Percentiles rank a stretch among this genome's conserved stretches.
phyloP scores from a whole-genome alignment of 2,888 invertebrate genomes.

The Eupeodes luniger region DNA sequence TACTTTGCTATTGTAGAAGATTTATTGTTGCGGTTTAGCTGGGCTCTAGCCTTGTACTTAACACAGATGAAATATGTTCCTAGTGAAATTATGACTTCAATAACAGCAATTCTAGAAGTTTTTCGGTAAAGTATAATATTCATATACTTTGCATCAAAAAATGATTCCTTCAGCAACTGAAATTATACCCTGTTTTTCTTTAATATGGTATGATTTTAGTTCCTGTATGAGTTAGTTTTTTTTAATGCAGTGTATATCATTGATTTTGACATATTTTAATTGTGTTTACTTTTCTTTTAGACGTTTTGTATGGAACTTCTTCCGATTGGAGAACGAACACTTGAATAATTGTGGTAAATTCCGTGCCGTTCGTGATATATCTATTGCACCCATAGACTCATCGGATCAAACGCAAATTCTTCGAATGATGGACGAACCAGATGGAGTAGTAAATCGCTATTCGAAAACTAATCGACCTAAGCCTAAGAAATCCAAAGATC shows the following conservation, averaged over 20 bases:
- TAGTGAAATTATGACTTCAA: constrained; percentile 92
- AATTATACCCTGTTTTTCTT: too few relatives aligned
- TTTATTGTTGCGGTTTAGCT: constrained; percentile 95
- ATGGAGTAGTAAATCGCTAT: constrained; percentile 92
- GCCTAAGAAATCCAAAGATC: constrained; percentile 86
- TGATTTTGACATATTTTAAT: background rate
- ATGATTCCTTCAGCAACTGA: too few relatives aligned
- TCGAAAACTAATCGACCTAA: constrained; percentile 87
- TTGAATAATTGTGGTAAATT: constrained; percentile 99
- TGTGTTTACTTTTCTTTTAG: constrained; percentile 83
- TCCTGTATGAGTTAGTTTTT: background rate
- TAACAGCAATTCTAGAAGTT: constrained; percentile 94
- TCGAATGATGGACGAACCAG: constrained; percentile 97
- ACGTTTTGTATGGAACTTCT: constrained; percentile 99
- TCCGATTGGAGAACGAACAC: constrained; percentile 99
- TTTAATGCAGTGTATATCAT: background rate
- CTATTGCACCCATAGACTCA: constrained; percentile 96
- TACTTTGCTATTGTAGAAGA: constrained; percentile 99
- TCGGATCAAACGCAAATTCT: constrained; percentile 95
- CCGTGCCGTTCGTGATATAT: constrained; percentile 98
- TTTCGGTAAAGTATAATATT: constrained; percentile 87
- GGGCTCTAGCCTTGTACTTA: constrained; percentile 94
- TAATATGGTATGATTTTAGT: too few relatives aligned
- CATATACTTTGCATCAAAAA: background rate
- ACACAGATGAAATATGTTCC: constrained; percentile 91